Conservation (phyloP, 2,888 invertebrate species). For the Petrolisthes cinctipes region DNA sequence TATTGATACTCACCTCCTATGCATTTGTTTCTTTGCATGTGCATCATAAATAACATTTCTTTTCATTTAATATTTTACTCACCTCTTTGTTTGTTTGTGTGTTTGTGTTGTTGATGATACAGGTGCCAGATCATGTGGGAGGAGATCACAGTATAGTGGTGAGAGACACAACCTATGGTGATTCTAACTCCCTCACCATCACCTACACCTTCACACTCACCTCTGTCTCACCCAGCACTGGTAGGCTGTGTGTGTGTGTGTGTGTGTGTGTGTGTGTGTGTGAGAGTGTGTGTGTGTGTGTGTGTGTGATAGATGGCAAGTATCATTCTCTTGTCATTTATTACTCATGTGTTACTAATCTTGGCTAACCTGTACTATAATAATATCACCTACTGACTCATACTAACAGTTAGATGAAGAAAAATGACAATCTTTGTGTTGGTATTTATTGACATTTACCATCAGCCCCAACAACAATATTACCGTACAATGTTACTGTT, state of each 20-base stretch:
- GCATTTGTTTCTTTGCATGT: no score
- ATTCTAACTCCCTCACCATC: slow-evolving; percentile 30
- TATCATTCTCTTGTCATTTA: no score
- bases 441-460: not conserved
- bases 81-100: not conserved
- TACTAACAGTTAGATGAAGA: no score
- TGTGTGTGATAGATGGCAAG: no score
- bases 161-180: slow-evolving; percentile 32
- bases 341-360: no score
- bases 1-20: no score
- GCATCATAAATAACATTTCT: no score
- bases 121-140: slow-evolving; percentile 28
- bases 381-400: no score
- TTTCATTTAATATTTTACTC: no score
- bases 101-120: not conserved
- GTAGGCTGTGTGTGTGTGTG: not conserved
- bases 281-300: not conserved
- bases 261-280: not conserved
- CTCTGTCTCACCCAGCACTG: not conserved
- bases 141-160: slow-evolving; percentile 25
- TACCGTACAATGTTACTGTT: not conserved
- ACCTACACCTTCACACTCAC: slow-evolving; percentile 16
- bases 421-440: not conserved
- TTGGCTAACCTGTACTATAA: no score
- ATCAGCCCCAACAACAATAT: not conserved